Percentiles rank a stretch among this genome's conserved stretches.
Evolutionary conservation across 2,888 invertebrate species (phyloP).

Genomic region (Monoplex corrugatus): DNA sequence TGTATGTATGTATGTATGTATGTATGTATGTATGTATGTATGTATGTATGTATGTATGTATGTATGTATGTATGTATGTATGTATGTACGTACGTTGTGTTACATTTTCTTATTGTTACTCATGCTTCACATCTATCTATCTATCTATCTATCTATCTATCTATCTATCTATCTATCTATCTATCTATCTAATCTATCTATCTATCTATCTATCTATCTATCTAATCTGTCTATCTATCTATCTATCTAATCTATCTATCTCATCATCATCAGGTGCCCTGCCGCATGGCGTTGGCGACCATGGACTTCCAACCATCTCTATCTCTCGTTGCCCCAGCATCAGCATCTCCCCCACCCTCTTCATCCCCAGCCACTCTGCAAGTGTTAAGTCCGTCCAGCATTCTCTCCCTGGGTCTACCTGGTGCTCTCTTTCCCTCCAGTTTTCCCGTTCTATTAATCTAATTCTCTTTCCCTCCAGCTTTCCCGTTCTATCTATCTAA

Average conservation of each 20-base stretch:
- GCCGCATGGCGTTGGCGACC: no score
- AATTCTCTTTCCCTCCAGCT: neutral
- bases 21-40: neutral
- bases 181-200: constrained; percentile 33
- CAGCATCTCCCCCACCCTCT: no score
- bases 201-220: constrained; percentile 29
- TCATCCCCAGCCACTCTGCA: no score
- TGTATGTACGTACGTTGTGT: neutral
- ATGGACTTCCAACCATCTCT: no score
- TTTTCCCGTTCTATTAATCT: no score
- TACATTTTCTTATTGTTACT: neutral
- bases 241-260: constrained; percentile 40
- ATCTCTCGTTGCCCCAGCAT: no score
- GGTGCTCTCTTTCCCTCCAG: no score
- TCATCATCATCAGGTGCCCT: no score
- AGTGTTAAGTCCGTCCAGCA: no score
- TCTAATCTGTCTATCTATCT: constrained; percentile 22
- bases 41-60: neutral
- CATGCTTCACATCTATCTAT: no score
- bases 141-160: no score
- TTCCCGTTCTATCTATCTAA: constrained; percentile 14
- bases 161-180: constrained; percentile 24
- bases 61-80: neutral
- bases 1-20: neutral
- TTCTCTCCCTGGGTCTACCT: no score